Evolutionary conservation across 2,888 invertebrate genomes (phyloP), one percentile per base, ranked within the genome.

Genomic region (Heliconius cydno): DNA sequence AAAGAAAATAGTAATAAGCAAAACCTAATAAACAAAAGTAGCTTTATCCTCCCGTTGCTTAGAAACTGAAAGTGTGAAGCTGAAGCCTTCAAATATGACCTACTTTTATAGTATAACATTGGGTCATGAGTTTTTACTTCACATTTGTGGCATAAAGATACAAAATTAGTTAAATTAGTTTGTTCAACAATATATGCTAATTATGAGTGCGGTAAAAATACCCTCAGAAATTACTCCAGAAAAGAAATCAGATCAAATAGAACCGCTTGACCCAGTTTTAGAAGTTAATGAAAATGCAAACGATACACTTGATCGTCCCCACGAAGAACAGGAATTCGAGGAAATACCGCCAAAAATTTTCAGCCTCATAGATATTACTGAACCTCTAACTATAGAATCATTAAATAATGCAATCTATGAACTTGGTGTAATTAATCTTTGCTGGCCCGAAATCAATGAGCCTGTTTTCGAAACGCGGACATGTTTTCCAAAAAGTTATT

Each of bases 401-500:
- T 87, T 97, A 79, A 95, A 95, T 81, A 95, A 96, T 88, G 95
- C 96, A 6, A 95, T 96, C 68, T 95, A 96, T 83, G 96, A 96
- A 87, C 90, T 96, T 34, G 96, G 97, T 2, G 92, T 96, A 22
- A 95, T 97, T 63, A 95, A 96, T 84, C 88, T 97, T 63, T 96
- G 96, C 83, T 97, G 97, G 97, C 96, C 97, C 2, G 94, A 95
- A 82, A 94, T 95, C 83, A 86, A 82, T 5, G 92, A 95, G 41
- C 95, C 96, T 0, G 92, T 95, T 3, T 96, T 96, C 85, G 96
- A 96, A 86, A 94, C 94, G 46, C 90, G 96, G 41, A 94, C 93
- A 10, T 95, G 96, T 86, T 96, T 96, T 86, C 97, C 97, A 0
- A 91, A 92, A 77, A 96, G 95, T 79, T 98, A 98, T 87, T 96